Evolutionary conservation across 2,797 vertebrate genomes (phyloP), one percentile per base, ranked within the genome.

Genomic region (Sebastes hubbsi): DNA sequence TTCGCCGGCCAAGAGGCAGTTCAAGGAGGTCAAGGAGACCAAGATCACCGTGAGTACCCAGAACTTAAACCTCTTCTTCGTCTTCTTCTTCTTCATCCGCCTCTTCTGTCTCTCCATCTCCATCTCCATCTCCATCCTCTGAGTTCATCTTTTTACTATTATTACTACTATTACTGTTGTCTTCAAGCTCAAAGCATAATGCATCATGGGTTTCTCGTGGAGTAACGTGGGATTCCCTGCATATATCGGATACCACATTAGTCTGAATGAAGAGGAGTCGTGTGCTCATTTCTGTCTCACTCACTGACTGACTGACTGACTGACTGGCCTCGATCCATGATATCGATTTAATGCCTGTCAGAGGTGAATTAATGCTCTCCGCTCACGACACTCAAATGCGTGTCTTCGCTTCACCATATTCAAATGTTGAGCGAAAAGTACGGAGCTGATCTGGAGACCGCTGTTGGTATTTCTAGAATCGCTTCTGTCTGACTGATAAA

Each of bases 11-110:
- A 97, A 94, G 94, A 97, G 95, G 90, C 97, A 97, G 91, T 95
- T 91, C 93, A 97, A 94, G 91, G 97, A 97, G 93, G 96, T 94
- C 91, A 97, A 97, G 93, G 97, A 97, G 84, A 97, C 94, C 89
- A 97, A 96, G 94, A 96, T 94, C 80, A 98, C 97, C 1, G 97
- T 98, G 94, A 97, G 97, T 95, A 95, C 74, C 74, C 46, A 34
- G 20, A 54, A 30, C 79, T 69, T 74, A 7, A 49, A 22, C 78
- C 27, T 72, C 68, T 6, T 68, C n/a, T 25, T 10, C 65, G 1
- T 62, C 71, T 24, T 60, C 25, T 13, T 29, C 42, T 18, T 52
- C 49, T 18, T 64, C 18, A 18, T 46, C 42, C 42, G 0, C 42
- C 16, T 52, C 49, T 52, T 8, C 49, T 52, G 49, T 46, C 3